Evolutionary conservation across 2,113 vertebrate species (phyloP).

Genomic region (Tragelaphus strepsiceros): DNA sequence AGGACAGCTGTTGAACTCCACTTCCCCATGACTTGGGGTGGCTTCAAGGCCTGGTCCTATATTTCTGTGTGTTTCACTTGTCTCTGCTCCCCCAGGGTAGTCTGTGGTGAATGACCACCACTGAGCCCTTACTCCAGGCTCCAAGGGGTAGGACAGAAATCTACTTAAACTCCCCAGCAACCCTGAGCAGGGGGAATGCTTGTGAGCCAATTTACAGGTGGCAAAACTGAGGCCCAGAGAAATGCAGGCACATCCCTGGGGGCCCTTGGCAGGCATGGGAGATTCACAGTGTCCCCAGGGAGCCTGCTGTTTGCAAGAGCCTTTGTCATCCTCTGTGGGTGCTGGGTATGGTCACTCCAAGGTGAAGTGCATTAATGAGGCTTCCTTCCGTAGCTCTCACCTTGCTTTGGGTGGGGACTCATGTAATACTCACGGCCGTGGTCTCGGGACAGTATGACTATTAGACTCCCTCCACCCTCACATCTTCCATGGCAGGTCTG

Average conservation of each 20-base stretch:
- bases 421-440: fast-evolving
- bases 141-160: no score
- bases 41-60: no score
- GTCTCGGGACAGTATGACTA: neutral
- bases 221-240: neutral
- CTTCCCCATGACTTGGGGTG: fast-evolving
- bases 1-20: neutral
- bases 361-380: fast-evolving
- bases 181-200: neutral
- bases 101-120: neutral
- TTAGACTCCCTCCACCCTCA: no score
- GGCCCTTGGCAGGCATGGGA: no score
- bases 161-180: no score
- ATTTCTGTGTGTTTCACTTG: neutral
- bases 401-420: neutral
- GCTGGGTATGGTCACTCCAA: no score
- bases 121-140: neutral
- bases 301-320: neutral
- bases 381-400: neutral
- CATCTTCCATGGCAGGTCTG: fast-evolving
- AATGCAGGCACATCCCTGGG: fast-evolving
- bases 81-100: no score
- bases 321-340: neutral
- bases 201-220: no score
- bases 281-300: neutral